Base-by-base conservation (phyloP, 2,797 vertebrate genomes). In the Ceryle rudis region DNA sequence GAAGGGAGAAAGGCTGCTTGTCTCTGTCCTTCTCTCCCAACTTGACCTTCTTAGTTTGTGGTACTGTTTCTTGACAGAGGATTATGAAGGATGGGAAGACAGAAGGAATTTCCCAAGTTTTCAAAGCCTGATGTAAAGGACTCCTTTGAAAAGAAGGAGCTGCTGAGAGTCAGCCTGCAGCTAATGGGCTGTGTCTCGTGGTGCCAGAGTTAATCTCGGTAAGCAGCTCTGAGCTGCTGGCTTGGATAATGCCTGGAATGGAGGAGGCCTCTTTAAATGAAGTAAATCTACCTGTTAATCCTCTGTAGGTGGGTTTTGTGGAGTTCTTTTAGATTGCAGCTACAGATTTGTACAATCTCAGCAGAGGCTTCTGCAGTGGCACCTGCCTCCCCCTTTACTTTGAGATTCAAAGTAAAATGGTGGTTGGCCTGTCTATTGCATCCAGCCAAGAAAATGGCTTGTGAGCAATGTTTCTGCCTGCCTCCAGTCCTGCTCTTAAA, bases 271-370 rank as follows among this genome's bases (percentile, higher is more conserved):
- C 91, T 92, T 88, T 91, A 94, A 74, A 86, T 74, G 91, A 78
- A 96, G 66, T 62, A 93, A 92, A 94, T 96, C 81, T 90, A 65
- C 85, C 83, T 82, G 65, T 88, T 97, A 95, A 97, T 95, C 89
- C 90, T 51, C 75, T 81, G 57, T 57, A 70, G 81, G 52, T 73
- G 72, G 81, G 81, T 67, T 88, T 78, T 67, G 58, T 93, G 64
- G 81, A 80, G 72, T 65, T 51, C 83, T 75, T 94, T 89, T 62
- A 84, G 77, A 91, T 88, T 46, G 62, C 28, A 51, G 49, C 49
- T 51, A 52, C 51, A 52, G 15, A 29, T 52, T 17, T 52, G 51
- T 52, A 64, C 94, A 93, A 91, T 87, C 89, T 80, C 70, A 16
- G 39, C 87, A 94, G 52, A 91, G 2, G 86, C 83, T 94, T 93